Percentiles rank a stretch among this genome's conserved stretches.
These are phyloP conservation scores for Bambusicola thoracicus DNA, from an alignment of 2,113 vertebrate genomes.

Conservation along the genomic window DNA sequence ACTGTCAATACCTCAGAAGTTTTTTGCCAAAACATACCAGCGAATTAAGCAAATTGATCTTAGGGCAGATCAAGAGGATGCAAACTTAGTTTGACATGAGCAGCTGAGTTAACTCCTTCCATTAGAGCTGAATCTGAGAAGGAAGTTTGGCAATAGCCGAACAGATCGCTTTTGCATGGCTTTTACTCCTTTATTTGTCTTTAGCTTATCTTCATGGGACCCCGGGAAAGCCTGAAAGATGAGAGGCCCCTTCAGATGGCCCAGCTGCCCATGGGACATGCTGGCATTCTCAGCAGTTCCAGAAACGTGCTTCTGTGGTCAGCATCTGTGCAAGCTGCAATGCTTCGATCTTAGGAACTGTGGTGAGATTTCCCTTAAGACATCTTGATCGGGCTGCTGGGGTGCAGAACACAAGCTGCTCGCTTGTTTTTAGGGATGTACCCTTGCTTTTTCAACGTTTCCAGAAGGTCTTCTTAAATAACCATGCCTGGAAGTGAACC, in stretches of 20 bases:
- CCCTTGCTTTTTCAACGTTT: fast-evolving
- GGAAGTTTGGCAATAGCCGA: neutral
- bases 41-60: neutral
- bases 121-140: neutral
- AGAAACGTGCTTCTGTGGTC: neutral
- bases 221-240: neutral
- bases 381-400: neutral
- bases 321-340: neutral
- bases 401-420: neutral
- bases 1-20: neutral
- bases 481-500: neutral
- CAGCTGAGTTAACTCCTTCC: neutral
- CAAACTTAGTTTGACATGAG: neutral
- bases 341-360: neutral
- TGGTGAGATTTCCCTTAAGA: neutral
- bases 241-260: neutral
- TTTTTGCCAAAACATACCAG: neutral
- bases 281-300: fast-evolving
- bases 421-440: neutral
- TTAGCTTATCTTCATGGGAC: neutral
- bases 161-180: fast-evolving
- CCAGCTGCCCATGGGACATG: neutral
- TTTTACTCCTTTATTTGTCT: neutral
- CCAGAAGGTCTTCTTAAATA: neutral
- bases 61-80: neutral